Evolutionary conservation across 2,888 invertebrate genomes (phyloP), one percentile per base, ranked within the genome.

Genomic region (Stenotaenia linearis): DNA sequence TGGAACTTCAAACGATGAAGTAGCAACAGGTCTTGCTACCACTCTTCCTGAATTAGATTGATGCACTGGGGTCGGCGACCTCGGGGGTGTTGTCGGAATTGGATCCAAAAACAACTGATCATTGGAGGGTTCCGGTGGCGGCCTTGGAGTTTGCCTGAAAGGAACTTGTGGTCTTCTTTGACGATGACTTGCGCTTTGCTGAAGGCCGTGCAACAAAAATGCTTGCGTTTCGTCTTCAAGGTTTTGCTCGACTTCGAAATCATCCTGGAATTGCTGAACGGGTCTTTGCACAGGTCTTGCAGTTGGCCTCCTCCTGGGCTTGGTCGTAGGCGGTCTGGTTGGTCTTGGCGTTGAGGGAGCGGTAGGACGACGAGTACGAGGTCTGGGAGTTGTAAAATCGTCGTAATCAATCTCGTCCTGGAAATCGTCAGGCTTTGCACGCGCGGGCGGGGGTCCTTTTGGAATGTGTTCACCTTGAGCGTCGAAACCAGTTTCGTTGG

Each of bases 401-500:
- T 79, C 74, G 28, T 79, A 69, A 50, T 79, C 79, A n/a, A 35
- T 23, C 10, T 79, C 79, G 23, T 50, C 45, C n/a, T 78, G 30
- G 69, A 23, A 30, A 40, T 79, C 79, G 25, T 75, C 75, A 1
- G 56, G 78, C 12, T 40, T 6, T 1, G 35, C 77, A 25, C 80
- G 28, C 28, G 78, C 78, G 21, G 80, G 78, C 12, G 80, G 80
- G 10, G 78, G 80, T 6, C 69, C 75, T 30, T 80, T 79, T 2
- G 80, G 80, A 18, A 80, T 78, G 78, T 79, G 78, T 12, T 80
- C 78, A 30, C 75, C 78, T 32, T 80, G 37, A 15, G 80, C 80
- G 25, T 78, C 78, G 50, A 80, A 80, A 23, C 80, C 80, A 12
- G 80, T 80, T 40, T 78, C 80, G 69, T 81, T 80, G 25, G 78